Evolutionary conservation across 2,888 invertebrate species (phyloP).

Genomic region (Lordiphosa andalusiaca): DNA sequence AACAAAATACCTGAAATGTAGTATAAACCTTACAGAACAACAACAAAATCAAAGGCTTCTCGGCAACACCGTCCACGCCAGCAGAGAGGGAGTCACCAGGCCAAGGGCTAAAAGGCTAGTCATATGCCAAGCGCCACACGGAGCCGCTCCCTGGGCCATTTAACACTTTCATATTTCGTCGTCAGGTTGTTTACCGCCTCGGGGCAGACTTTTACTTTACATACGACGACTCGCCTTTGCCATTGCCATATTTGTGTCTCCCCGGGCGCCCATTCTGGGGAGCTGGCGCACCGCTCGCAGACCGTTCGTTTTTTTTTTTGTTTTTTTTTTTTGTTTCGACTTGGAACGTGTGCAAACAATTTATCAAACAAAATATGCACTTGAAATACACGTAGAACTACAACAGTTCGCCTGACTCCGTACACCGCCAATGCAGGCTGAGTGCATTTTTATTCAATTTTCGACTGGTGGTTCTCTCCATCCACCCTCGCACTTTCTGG

Average conservation of each 20-base stretch:
- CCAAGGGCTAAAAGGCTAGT: conserved; percentile 33
- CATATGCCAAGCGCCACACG: conserved; percentile 21
- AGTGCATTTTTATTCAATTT: conserved; percentile 66
- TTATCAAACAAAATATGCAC: conserved; percentile 72
- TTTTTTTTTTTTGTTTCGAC: conserved; percentile 43
- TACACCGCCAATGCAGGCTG: conserved; percentile 38
- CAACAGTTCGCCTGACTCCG: conserved; percentile 26
- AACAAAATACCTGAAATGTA: conserved; percentile 45
- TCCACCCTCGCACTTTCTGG: neutral
- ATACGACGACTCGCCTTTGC: conserved; percentile 34
- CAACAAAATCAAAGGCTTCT: conserved; percentile 7
- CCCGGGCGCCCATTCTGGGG: conserved; percentile 56
- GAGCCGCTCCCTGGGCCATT: conserved; percentile 47
- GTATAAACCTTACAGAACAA: neutral
- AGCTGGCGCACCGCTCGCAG: neutral
- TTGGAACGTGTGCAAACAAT: conserved; percentile 61
- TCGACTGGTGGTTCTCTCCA: neutral
- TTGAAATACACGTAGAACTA: conserved; percentile 61
- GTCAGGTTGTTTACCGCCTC: conserved; percentile 58
- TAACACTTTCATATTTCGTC: conserved; percentile 67
- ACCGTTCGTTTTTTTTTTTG: too few relatives aligned
- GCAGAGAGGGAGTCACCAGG: conserved; percentile 28
- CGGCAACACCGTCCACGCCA: conserved; percentile 3
- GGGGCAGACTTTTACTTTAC: conserved; percentile 57
- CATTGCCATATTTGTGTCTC: conserved; percentile 70